These are phyloP conservation scores for Macropus fuliginosus DNA, from an alignment of 2,797 vertebrate genomes.

Conservation along the genomic window DNA sequence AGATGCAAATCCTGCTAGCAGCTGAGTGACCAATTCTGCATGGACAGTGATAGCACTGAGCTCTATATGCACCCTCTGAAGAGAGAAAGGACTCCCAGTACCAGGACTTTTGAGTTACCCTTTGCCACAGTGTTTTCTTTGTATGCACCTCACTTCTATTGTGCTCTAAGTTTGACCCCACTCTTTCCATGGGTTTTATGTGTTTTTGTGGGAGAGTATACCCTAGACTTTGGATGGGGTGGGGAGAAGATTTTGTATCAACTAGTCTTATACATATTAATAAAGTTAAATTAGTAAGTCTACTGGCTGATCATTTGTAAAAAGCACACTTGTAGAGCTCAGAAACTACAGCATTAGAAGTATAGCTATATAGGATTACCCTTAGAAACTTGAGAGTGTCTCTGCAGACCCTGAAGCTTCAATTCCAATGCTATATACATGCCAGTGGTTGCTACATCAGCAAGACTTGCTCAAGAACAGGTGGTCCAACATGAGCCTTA, in stretches of 20 bases:
- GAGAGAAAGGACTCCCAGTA: background rate
- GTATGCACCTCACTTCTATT: background rate
- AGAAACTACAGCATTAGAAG: background rate
- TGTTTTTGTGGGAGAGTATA: background rate
- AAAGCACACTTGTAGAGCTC: background rate
- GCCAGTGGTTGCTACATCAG: too few relatives aligned
- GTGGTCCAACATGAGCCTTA: background rate
- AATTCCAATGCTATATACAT: background rate
- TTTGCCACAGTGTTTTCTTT: background rate
- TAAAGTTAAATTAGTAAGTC: background rate
- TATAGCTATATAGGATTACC: background rate
- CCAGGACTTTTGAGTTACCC: background rate
- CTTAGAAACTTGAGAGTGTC: background rate
- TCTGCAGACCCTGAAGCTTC: background rate
- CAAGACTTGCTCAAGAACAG: background rate
- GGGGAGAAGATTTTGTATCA: background rate
- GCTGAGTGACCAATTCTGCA: background rate
- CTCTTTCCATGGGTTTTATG: background rate
- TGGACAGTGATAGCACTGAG: background rate
- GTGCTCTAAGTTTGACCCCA: background rate
- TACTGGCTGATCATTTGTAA: background rate
- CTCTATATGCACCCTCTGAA: background rate
- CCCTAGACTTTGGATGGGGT: background rate
- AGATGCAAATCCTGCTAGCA: background rate
- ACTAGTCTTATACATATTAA: background rate